A percentile compares a stretch with the other conserved stretches of the same genome.
These are phyloP conservation scores for Acanthoscelides obtectus DNA, from an alignment of 2,888 invertebrate species.

Conservation along the genomic window DNA sequence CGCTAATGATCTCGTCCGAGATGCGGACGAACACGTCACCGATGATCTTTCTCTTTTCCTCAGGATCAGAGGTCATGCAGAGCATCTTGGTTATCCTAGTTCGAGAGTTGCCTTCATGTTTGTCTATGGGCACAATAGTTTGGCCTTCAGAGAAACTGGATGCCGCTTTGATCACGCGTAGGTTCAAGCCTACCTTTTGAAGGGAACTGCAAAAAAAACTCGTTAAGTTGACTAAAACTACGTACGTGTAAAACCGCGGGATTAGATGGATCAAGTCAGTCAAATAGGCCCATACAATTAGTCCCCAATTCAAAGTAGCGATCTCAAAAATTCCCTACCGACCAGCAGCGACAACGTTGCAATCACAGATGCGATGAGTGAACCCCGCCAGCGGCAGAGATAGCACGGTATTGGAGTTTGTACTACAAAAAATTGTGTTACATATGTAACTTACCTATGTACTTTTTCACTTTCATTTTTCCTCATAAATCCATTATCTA, in stretches of 20 bases:
- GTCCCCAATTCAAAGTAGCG: too few relatives aligned
- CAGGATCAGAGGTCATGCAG: constrained; percentile 84
- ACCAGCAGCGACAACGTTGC: too few relatives aligned
- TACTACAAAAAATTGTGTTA: too few relatives aligned
- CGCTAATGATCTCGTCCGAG: constrained; percentile 83
- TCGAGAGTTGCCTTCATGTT: constrained; percentile 44
- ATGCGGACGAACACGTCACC: constrained; percentile 97
- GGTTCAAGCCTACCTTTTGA: constrained; percentile 34
- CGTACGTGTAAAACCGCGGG: too few relatives aligned
- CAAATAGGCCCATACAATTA: too few relatives aligned
- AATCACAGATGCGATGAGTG: too few relatives aligned
- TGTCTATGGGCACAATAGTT: constrained; percentile 62
- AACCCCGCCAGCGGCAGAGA: too few relatives aligned
- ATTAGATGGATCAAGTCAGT: too few relatives aligned
- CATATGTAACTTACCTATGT: constrained; percentile 15
- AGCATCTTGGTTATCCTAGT: constrained; percentile 75
- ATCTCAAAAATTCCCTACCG: too few relatives aligned
- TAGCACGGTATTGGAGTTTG: too few relatives aligned
- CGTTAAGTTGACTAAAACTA: too few relatives aligned
- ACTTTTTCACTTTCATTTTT: constrained; percentile 78
- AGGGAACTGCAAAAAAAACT: constrained; percentile 22
- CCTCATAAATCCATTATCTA: constrained; percentile 99
- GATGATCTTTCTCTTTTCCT: constrained; percentile 97
- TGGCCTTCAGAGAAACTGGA: constrained; percentile 75
- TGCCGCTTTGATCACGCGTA: constrained; percentile 67